phyloP scores from a whole-genome alignment of 2,797 vertebrate genomes.

The Fringilla coelebs region DNA sequence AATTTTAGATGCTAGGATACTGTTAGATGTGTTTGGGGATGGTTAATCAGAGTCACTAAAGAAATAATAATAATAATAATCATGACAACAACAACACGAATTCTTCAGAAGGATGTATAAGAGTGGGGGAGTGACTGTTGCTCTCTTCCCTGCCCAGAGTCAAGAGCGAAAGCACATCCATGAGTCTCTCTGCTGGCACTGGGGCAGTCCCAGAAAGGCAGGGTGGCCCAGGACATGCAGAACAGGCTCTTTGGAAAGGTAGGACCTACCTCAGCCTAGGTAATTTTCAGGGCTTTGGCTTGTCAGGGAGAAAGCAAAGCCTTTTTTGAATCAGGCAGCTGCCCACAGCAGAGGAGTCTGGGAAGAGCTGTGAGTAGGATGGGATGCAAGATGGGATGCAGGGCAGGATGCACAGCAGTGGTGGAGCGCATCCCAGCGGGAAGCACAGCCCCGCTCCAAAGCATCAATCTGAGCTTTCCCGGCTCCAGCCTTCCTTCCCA shows the following conservation, averaged over 20 bases:
- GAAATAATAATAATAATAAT: neutral
- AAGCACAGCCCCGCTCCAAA: neutral
- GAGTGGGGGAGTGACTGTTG: neutral
- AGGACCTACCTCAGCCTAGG: neutral
- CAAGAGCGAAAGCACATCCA: neutral
- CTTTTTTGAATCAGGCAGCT: neutral
- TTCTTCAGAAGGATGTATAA: neutral
- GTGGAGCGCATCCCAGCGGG: fast-evolving
- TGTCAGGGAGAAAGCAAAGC: neutral
- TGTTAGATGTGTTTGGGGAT: neutral
- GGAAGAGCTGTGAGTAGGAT: neutral
- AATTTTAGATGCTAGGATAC: neutral
- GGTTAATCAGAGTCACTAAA: neutral
- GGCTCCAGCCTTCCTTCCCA: neutral
- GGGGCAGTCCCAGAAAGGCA: neutral
- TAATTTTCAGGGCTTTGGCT: neutral
- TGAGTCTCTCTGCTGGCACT: fast-evolving
- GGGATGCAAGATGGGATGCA: neutral
- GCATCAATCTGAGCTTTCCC: neutral
- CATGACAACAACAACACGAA: neutral
- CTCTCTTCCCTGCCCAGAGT: neutral
- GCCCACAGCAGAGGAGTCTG: neutral
- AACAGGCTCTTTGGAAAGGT: neutral
- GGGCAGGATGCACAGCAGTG: neutral
- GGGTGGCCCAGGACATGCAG: neutral